These are phyloP conservation scores for Cosmopolites sordidus DNA, from an alignment of 2,888 invertebrate species.

Conservation along the genomic window DNA sequence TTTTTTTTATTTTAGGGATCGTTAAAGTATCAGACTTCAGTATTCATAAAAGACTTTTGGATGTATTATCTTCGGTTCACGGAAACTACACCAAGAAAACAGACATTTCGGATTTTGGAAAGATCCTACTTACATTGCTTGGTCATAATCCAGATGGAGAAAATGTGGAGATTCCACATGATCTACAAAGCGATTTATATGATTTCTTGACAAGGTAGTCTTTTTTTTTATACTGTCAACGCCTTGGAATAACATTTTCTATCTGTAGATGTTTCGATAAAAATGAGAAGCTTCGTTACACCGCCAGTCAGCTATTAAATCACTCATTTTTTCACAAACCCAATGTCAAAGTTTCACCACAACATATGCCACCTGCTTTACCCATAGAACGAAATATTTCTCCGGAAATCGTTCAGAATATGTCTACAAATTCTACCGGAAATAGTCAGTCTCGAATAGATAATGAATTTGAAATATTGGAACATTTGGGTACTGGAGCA, in stretches of 20 bases:
- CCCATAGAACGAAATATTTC: slow-evolving; percentile 30
- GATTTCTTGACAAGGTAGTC: slow-evolving; percentile 69
- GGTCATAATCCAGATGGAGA: slow-evolving; percentile 51
- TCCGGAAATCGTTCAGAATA: slow-evolving; percentile 43
- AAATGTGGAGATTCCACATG: slow-evolving; percentile 56
- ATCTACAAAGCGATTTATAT: slow-evolving; percentile 59
- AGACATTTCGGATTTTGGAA: slow-evolving; percentile 70
- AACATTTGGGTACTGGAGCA: slow-evolving; percentile 87
- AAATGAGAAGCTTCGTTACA: slow-evolving; percentile 69
- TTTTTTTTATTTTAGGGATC: slow-evolving; percentile 43
- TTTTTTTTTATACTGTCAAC: too few species aligned
- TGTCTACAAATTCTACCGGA: slow-evolving; percentile 27
- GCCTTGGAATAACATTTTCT: neutral
- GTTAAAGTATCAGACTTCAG: slow-evolving; percentile 66
- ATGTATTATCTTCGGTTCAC: slow-evolving; percentile 47
- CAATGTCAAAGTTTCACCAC: slow-evolving; percentile 48
- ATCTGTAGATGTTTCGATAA: slow-evolving; percentile 61
- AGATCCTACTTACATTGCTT: slow-evolving; percentile 63
- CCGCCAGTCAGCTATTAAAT: slow-evolving; percentile 69
- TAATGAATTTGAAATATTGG: slow-evolving; percentile 76
- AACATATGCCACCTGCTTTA: slow-evolving; percentile 38
- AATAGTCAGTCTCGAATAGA: slow-evolving; percentile 67
- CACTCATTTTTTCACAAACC: slow-evolving; percentile 55
- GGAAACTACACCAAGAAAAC: slow-evolving; percentile 58
- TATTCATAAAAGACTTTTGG: slow-evolving; percentile 62